These are phyloP conservation scores for Archocentrus centrarchus DNA, from an alignment of 2,113 vertebrate species.

Conservation along the genomic window DNA sequence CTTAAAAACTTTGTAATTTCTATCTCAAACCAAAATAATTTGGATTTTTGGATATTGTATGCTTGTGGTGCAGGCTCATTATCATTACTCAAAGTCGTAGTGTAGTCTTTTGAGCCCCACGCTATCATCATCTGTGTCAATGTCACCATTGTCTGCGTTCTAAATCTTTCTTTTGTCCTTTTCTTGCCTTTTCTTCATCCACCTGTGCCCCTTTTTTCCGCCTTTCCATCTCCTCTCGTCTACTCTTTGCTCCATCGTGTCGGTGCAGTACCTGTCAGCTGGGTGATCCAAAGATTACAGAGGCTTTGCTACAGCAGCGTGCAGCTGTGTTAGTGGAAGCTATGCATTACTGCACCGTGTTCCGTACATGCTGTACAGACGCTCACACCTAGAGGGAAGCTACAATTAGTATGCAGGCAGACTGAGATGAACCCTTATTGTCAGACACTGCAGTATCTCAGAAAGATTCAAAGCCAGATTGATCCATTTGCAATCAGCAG, in stretches of 20 bases:
- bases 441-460: not conserved
- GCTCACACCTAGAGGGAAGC: slow-evolving; percentile 14
- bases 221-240: not conserved
- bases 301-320: slow-evolving; percentile 35
- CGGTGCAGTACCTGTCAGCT: not conserved
- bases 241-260: not conserved
- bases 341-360: slow-evolving; percentile 18
- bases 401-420: slow-evolving; percentile 15
- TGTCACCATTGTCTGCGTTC: not conserved
- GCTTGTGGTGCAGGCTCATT: not conserved
- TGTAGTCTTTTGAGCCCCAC: not conserved
- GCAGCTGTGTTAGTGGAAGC: slow-evolving; percentile 32
- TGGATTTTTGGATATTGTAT: not conserved
- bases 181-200: not conserved
- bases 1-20: not conserved
- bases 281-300: slow-evolving; percentile 21
- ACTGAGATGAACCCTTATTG: not conserved
- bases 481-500: not conserved
- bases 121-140: not conserved
- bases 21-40: not conserved
- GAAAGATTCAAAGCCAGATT: not conserved
- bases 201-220: not conserved
- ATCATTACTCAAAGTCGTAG: not conserved
- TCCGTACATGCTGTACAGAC: slow-evolving; percentile 22
- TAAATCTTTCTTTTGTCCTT: not conserved